phyloP scores from a whole-genome alignment of 1,140 invertebrate genomes.

The Onthophagus taurus region DNA sequence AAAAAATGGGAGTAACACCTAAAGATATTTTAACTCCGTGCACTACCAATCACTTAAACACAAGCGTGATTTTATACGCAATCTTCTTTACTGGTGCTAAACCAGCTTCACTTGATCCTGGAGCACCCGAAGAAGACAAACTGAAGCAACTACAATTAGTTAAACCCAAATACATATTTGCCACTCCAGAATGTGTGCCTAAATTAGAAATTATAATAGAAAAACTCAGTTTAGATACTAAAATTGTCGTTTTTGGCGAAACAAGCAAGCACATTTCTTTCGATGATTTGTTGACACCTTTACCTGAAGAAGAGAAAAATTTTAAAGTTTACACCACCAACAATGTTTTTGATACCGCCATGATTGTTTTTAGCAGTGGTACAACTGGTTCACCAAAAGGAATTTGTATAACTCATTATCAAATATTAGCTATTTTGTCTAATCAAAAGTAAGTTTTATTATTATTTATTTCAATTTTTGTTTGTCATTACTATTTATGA shows the following conservation, averaged over 20 bases:
- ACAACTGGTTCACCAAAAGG: slow-evolving; percentile 66
- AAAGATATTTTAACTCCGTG: slow-evolving; percentile 33
- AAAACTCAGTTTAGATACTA: slow-evolving; percentile 17
- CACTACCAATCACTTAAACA: slow-evolving; percentile 31
- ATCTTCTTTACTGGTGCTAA: slow-evolving; percentile 36
- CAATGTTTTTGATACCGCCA: slow-evolving; percentile 16
- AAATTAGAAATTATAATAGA: slow-evolving; percentile 21
- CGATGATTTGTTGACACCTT: slow-evolving; percentile 22
- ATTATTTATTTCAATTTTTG: not conserved
- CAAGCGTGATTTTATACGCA: slow-evolving; percentile 39
- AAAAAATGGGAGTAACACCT: slow-evolving; percentile 25
- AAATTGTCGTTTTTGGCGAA: slow-evolving; percentile 33
- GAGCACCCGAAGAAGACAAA: slow-evolving; percentile 4
- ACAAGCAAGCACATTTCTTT: slow-evolving; percentile 17
- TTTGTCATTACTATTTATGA: no score
- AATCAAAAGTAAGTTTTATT: not conserved
- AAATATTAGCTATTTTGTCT: not conserved
- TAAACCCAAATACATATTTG: slow-evolving; percentile 36
- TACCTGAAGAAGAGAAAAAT: slow-evolving; percentile 5
- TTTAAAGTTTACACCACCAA: slow-evolving; percentile 4
- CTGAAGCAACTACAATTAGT: slow-evolving; percentile 20
- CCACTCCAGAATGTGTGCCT: slow-evolving; percentile 15
- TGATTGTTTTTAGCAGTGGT: slow-evolving; percentile 47
- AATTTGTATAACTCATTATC: slow-evolving; percentile 51
- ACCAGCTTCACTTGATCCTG: slow-evolving; percentile 7